A percentile compares a stretch with the other conserved stretches of the same genome.
Evolutionary conservation across 2,113 vertebrate genomes (phyloP).

Genomic region (Piaya cayana): DNA sequence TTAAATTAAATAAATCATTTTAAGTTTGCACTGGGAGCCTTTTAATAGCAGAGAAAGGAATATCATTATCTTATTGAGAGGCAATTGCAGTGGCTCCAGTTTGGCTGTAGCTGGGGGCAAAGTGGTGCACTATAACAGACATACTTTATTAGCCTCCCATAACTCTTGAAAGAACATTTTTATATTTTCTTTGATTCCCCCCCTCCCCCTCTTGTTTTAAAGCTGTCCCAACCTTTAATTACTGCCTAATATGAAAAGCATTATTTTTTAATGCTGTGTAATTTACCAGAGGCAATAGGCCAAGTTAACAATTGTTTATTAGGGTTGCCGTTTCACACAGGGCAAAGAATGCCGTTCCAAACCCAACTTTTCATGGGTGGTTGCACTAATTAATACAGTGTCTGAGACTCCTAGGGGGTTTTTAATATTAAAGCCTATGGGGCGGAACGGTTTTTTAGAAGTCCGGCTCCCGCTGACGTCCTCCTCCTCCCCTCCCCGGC

Average conservation of each 20-base stretch:
- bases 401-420: constrained; percentile 78
- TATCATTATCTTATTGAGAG: constrained; percentile 92
- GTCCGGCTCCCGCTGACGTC: constrained; percentile 76
- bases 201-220: constrained; percentile 84
- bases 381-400: constrained; percentile 89
- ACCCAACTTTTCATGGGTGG: constrained; percentile 87
- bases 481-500: constrained; percentile 63
- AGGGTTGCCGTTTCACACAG: constrained; percentile 83
- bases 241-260: constrained; percentile 91
- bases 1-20: constrained; percentile 92
- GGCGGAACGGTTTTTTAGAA: constrained; percentile 82
- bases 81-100: constrained; percentile 88
- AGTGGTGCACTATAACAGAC: constrained; percentile 83
- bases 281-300: constrained; percentile 87
- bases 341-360: constrained; percentile 80
- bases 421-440: constrained; percentile 81
- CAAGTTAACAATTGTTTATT: constrained; percentile 86
- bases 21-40: constrained; percentile 88
- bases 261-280: constrained; percentile 91
- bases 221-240: constrained; percentile 89
- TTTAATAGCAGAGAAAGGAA: constrained; percentile 90
- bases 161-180: constrained; percentile 88
- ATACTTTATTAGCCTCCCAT: constrained; percentile 88
- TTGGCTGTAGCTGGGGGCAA: constrained; percentile 87
- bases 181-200: constrained; percentile 86